Base-by-base conservation (phyloP, 2,797 vertebrate species). In the Nasua narica region DNA sequence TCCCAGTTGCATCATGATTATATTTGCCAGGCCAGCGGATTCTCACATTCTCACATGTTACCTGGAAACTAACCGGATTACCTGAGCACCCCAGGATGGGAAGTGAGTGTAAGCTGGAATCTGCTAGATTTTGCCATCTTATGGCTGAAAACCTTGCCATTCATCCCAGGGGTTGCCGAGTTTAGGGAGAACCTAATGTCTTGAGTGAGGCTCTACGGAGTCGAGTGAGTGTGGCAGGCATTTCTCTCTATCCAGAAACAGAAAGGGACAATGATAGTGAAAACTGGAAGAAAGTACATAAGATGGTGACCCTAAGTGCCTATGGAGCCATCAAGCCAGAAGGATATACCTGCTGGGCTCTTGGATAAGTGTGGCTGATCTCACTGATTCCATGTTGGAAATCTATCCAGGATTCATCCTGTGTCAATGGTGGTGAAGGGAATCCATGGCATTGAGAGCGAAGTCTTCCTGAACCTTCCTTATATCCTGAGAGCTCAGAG, bases 371-470 rank as follows among this genome's bases (percentile, higher is more conserved):
- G 32, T 23, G 83, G 7, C 81, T 50, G 3, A 35, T 52, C 67
- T 82, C 56, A 32, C 0, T 4, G 50, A 67, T 15, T 46, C n/a
- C 12, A 27, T n/a, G 6, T 48, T 27, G 54, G 65, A 69, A 46
- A 62, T 65, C 79, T 48, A 37, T 48, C 62, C 46, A 23, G 78
- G 35, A 58, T 29, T 14, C 58, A n/a, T 5, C n/a, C 40, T 6
- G n/a, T 3, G 23, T 79, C 52, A 1, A 9, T 12, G 48, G 27
- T 25, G 67, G 48, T 1, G 18, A 35, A 37, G 18, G 32, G 48
- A 11, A 37, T 1, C 0, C 4, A 0, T 1, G 8, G 48, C 69
- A 5, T 13, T 32, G 35, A 50, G 58, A 77, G 52, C 1, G 5
- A 83, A n/a, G 21, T 35, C 50, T 25, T 84, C 70, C n/a, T 3